Conservation (phyloP, 2,888 invertebrate species). For the Protonemura montana region DNA sequence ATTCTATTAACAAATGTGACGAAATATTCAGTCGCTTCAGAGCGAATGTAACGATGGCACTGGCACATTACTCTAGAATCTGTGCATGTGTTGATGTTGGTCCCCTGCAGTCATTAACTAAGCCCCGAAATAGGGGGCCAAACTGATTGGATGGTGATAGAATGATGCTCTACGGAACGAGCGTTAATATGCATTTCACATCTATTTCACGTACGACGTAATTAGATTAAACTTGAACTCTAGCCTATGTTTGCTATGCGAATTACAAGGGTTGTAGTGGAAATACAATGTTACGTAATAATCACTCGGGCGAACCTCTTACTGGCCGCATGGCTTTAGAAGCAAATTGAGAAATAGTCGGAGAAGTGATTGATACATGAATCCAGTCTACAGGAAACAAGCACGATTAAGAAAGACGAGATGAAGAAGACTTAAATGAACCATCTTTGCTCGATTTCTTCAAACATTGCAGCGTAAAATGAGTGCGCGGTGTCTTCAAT, state of each 20-base stretch:
- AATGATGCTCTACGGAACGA: background rate
- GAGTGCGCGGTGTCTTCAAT: too few species aligned
- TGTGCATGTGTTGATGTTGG: background rate
- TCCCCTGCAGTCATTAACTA: background rate
- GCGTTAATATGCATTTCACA: conserved; percentile 42
- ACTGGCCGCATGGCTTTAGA: background rate
- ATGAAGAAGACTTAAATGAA: too few species aligned
- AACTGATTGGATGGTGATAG: conserved; percentile 26
- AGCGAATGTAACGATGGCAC: background rate
- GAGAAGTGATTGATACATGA: too few species aligned
- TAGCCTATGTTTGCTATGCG: conserved; percentile 20
- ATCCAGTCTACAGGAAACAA: too few species aligned
- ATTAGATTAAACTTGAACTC: conserved; percentile 42
- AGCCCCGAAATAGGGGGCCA: background rate
- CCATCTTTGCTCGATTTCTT: too few species aligned
- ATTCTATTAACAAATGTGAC: background rate
- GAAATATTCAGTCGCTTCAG: background rate
- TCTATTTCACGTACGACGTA: conserved; percentile 36
- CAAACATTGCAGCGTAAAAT: too few species aligned
- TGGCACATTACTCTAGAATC: background rate
- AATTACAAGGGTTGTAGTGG: conserved; percentile 16
- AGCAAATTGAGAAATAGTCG: too few species aligned
- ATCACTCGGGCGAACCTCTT: background rate
- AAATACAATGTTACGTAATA: background rate
- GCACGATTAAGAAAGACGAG: too few species aligned